Evolutionary conservation across 2,797 vertebrate genomes (phyloP).

Genomic region (Smutsia temminckii): DNA sequence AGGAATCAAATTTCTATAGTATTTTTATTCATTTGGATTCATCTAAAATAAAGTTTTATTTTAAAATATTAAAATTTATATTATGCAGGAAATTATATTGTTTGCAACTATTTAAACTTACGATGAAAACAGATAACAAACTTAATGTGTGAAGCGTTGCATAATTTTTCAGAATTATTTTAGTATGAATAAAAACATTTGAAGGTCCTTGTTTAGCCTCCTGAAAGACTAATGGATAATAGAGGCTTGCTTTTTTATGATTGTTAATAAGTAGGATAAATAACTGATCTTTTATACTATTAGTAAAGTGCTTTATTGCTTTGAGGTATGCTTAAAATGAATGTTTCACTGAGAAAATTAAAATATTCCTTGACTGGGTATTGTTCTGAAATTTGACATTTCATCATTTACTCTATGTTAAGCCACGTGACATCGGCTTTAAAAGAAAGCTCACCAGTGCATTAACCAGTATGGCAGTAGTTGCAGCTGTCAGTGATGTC

Average conservation of each 20-base stretch:
- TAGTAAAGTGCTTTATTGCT: slow-evolving; percentile 28
- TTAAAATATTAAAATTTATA: neutral
- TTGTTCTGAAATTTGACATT: slow-evolving; percentile 33
- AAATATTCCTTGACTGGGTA: slow-evolving; percentile 21
- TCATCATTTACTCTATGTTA: slow-evolving; percentile 43
- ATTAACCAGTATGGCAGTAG: slow-evolving; percentile 32
- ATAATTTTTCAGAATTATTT: slow-evolving; percentile 41
- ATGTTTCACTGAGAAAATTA: slow-evolving; percentile 44
- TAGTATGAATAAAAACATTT: slow-evolving; percentile 10
- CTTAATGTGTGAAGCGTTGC: neutral
- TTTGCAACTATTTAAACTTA: slow-evolving; percentile 43
- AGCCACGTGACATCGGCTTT: neutral
- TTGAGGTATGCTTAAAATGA: neutral
- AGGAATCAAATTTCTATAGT: neutral
- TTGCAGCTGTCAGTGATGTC: neutral
- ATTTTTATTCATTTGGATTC: slow-evolving; percentile 24
- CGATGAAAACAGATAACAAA: slow-evolving; percentile 19
- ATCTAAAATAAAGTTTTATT: slow-evolving; percentile 46
- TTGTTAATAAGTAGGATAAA: slow-evolving; percentile 27
- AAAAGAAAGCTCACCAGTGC: neutral
- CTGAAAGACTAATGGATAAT: neutral
- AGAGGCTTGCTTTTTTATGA: slow-evolving; percentile 19
- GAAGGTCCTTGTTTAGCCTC: slow-evolving; percentile 8
- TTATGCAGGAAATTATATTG: neutral
- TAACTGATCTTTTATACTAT: neutral